These are phyloP conservation scores for Microcebus griseorufus DNA, from an alignment of 2,113 vertebrate genomes.

Conservation along the genomic window DNA sequence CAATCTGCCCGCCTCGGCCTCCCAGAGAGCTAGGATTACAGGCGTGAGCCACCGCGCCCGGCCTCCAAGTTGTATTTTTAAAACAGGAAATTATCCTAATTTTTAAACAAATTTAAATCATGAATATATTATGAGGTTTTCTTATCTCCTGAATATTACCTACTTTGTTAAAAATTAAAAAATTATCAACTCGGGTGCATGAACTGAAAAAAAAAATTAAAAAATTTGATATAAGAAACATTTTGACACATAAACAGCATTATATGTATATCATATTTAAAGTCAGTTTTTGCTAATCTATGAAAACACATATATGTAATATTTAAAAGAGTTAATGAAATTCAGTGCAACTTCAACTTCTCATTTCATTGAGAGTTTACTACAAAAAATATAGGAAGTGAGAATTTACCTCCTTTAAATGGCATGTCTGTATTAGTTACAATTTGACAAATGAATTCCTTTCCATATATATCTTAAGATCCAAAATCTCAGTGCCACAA, in stretches of 20 bases:
- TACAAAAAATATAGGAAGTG: slow-evolving; percentile 13
- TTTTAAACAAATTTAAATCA: slow-evolving; percentile 33
- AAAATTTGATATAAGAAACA: neutral
- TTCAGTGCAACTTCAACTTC: slow-evolving; percentile 1
- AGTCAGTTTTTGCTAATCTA: slow-evolving; percentile 16
- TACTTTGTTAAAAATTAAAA: slow-evolving; percentile 28
- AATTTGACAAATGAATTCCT: neutral
- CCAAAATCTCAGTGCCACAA: slow-evolving; percentile 52
- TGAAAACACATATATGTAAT: neutral
- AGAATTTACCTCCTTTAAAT: slow-evolving; percentile 37
- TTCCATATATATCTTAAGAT: slow-evolving; percentile 29
- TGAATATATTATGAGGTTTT: neutral
- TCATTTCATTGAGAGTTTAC: slow-evolving; percentile 45
- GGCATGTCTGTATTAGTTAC: neutral
- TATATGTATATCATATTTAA: neutral
- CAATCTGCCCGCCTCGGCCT: no score
- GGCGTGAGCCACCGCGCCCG: no score
- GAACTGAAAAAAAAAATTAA: no score
- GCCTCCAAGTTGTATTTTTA: slow-evolving; percentile 30
- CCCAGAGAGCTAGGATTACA: no score
- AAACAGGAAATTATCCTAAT: neutral
- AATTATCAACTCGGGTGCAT: no score
- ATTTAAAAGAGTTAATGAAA: slow-evolving; percentile 43
- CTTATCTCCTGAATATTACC: neutral
- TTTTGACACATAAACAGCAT: neutral